Base-by-base conservation (phyloP, 1,140 invertebrate species). In the Zaprionus kolodkinae region DNA sequence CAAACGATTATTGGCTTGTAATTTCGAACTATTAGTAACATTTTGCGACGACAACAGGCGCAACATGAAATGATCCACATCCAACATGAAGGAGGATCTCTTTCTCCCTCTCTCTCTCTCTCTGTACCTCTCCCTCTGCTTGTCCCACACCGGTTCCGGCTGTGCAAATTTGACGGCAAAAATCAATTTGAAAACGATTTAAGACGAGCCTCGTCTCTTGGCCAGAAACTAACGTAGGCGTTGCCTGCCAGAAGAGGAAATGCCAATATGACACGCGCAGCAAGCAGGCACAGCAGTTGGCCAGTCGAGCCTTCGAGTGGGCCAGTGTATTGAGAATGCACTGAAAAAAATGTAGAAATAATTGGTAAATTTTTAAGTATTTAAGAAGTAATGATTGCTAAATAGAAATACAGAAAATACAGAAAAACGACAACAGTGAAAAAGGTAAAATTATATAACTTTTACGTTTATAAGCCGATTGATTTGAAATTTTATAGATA, bases 151-250 rank as follows among this genome's bases (percentile, higher is more conserved):
- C 30, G 66, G 66, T 66, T 68, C 80, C 73, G 68, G 71, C 77
- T 88, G 85, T 85, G 85, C 85, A 89, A 89, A 89, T 89, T 89
- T 89, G 85, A 89, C 85, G 81, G 72, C 84, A 70, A 81, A 89
- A 89, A 89, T 89, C 85, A 89, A 89, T 89, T 89, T 89, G 85
- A 73, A 89, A 89, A 89, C 86, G 81, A 89, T 89, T 89, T 89
- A 70, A 71, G 85, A 77, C 77, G 56, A 73, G 77, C 27, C 43
- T 36, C 38, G 9, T 17, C 25, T 15, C 6, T 56, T 56, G 56
- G 56, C 40, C 55, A 17, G n/a, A 15, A 35, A 6, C 27, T 2
- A 35, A 63, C 84, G 84, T 89, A 77, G 80, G 85, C 85, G 85
- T 89, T 64, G 84, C 59, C 69, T 45, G 74, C 74, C 67, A 76